phyloP scores from a whole-genome alignment of 2,113 vertebrate genomes.

The Misgurnus anguillicaudatus region DNA sequence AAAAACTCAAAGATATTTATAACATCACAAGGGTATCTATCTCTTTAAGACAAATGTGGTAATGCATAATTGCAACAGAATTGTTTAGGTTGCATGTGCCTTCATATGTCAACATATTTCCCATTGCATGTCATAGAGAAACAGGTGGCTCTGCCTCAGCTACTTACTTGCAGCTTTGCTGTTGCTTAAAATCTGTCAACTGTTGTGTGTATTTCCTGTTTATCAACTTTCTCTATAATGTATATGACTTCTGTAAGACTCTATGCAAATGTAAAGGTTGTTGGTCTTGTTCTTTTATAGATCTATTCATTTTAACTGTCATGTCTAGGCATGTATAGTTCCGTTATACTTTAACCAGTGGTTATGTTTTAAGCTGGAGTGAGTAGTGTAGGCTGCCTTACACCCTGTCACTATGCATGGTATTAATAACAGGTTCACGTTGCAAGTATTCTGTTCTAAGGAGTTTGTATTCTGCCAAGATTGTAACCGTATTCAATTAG shows the following conservation, averaged over 20 bases:
- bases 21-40: too few relatives aligned
- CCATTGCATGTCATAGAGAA: background rate
- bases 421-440: slow-evolving; percentile 58
- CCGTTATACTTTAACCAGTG: background rate
- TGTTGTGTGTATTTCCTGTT: background rate
- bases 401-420: slow-evolving; percentile 19
- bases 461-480: slow-evolving; percentile 32
- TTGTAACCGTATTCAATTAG: slow-evolving; percentile 53
- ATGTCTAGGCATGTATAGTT: too few relatives aligned
- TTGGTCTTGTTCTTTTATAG: background rate
- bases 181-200: background rate
- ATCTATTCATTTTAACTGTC: background rate
- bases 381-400: background rate
- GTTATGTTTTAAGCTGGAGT: background rate
- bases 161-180: background rate
- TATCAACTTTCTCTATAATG: too few relatives aligned
- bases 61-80: background rate
- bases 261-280: background rate
- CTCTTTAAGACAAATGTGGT: background rate
- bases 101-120: slow-evolving; percentile 47
- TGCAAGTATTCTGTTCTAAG: slow-evolving; percentile 46
- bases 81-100: background rate
- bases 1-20: too few relatives aligned
- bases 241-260: too few relatives aligned
- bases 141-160: slow-evolving; percentile 11